phyloP scores from a whole-genome alignment of 2,113 vertebrate genomes.

The Malurus melanocephalus region DNA sequence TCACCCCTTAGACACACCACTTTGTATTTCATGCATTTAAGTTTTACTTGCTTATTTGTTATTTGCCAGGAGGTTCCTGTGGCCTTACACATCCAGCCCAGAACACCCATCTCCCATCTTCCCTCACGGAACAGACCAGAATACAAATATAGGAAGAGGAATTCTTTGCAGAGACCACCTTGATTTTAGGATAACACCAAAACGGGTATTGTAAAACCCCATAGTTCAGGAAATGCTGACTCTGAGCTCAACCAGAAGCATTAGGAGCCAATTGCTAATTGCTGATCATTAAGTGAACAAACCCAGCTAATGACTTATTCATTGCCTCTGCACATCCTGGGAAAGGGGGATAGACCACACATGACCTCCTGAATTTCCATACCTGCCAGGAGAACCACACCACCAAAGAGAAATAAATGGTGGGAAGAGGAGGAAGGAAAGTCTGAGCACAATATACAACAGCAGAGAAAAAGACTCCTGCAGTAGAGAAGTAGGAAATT shows the following conservation, averaged over 20 bases:
- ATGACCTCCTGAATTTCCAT: not conserved
- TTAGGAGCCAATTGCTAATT: not conserved
- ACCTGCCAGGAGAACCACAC: not conserved
- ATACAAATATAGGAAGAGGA: not conserved
- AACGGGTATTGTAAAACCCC: not conserved
- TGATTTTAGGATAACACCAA: not conserved
- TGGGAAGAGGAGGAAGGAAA: not conserved
- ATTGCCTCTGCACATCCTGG: not conserved
- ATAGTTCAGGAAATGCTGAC: fast-evolving
- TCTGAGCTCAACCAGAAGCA: not conserved
- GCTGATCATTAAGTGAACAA: not conserved
- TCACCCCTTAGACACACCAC: not conserved
- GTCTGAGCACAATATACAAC: not conserved
- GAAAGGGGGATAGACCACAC: not conserved
- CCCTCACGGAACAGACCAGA: not conserved
- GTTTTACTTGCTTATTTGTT: not conserved
- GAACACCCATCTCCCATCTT: not conserved
- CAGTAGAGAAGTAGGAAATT: not conserved
- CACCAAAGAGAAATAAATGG: not conserved
- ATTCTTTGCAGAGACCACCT: not conserved
- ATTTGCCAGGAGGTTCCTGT: not conserved
- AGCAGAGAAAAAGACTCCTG: not conserved
- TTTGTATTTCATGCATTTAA: not conserved
- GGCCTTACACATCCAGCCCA: not conserved
- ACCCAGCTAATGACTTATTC: not conserved